These are phyloP conservation scores for Acanthiza pusilla DNA, from an alignment of 2,797 vertebrate genomes.

Conservation along the genomic window DNA sequence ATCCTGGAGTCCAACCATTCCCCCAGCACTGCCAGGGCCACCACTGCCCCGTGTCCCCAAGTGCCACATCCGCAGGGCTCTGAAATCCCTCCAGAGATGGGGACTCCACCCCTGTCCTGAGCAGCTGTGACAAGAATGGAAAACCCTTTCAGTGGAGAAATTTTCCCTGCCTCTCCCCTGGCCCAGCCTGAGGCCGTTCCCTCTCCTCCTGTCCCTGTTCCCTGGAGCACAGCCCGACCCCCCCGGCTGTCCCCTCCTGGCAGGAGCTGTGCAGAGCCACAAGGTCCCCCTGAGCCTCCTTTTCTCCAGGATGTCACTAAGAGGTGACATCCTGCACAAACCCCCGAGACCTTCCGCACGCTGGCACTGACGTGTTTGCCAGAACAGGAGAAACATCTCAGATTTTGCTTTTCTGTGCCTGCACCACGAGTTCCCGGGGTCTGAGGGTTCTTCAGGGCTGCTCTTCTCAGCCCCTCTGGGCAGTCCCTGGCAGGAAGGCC, in stretches of 20 bases:
- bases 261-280: not conserved
- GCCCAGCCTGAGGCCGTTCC: not conserved
- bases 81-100: not conserved
- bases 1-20: rapidly evolving
- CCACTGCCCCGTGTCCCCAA: rapidly evolving
- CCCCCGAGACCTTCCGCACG: rapidly evolving
- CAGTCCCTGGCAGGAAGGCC: rapidly evolving
- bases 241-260: not conserved
- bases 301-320: not conserved
- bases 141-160: not conserved
- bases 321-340: not conserved
- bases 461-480: not conserved
- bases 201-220: not conserved
- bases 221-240: not conserved
- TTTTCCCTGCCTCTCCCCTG: rapidly evolving
- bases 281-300: not conserved
- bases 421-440: rapidly evolving
- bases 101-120: rapidly evolving
- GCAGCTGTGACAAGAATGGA: not conserved
- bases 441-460: rapidly evolving
- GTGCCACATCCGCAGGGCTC: not conserved
- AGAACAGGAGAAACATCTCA: rapidly evolving
- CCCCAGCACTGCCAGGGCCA: not conserved
- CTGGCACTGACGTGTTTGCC: not conserved
- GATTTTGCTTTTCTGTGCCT: not conserved